These are phyloP conservation scores for Catotricha subobsoleta DNA, from an alignment of 2,888 invertebrate genomes.

Conservation along the genomic window DNA sequence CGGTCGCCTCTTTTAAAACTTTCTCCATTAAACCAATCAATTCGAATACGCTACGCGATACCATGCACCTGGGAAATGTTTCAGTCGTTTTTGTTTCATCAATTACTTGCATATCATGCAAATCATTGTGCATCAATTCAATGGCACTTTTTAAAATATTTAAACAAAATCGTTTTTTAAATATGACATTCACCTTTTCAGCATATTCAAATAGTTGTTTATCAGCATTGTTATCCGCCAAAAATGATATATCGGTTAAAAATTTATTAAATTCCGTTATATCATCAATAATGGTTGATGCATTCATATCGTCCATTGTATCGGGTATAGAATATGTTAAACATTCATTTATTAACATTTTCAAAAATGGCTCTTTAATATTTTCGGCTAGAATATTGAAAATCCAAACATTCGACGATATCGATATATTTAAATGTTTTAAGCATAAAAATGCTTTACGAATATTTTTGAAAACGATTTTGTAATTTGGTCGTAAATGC, in stretches of 20 bases:
- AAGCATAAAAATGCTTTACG: constrained; percentile 20
- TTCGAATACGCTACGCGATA: constrained; percentile 29
- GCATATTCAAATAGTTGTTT: constrained; percentile 49
- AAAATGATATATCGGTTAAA: constrained; percentile 40
- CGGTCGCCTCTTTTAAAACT: constrained; percentile 19
- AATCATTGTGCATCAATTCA: constrained; percentile 58
- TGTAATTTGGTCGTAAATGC: constrained; percentile 24
- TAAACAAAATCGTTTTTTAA: constrained; percentile 57
- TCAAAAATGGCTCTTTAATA: constrained; percentile 40
- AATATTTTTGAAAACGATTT: constrained; percentile 22
- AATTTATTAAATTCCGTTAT: constrained; percentile 47
- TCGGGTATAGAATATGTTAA: constrained; percentile 59
- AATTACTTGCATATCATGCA: constrained; percentile 50
- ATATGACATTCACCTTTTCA: constrained; percentile 53
- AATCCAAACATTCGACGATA: constrained; percentile 20
- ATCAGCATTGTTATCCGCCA: constrained; percentile 31
- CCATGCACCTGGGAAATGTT: constrained; percentile 26
- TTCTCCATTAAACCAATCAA: constrained; percentile 24
- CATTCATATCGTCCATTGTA: constrained; percentile 48
- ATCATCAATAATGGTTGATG: constrained; percentile 43
- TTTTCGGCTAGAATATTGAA: constrained; percentile 35
- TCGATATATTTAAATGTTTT: constrained; percentile 20
- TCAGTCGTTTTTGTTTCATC: neutral
- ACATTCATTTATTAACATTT: constrained; percentile 51
- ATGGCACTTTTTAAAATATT: constrained; percentile 50